Base-by-base conservation (phyloP, 2,113 vertebrate genomes). In the Nannospalax galili region DNA sequence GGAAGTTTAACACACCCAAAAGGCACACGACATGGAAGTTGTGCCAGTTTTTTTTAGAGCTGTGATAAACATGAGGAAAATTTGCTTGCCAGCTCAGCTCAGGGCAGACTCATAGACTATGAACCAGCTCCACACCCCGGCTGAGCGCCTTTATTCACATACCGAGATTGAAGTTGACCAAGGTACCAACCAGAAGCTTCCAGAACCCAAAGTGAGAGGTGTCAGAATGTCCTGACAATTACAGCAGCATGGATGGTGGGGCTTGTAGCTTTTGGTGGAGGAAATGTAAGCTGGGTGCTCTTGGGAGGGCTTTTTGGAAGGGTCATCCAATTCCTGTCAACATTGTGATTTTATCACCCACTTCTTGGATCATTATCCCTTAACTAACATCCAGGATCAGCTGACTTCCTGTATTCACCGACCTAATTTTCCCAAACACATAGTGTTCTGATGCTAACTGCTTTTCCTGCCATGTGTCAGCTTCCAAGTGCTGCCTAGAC, bases 231-330 rank as follows among this genome's bases (percentile, higher is more conserved):
- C 42, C 52, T 22, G 30, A 62, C 62, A 42, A 7, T 64, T 52
- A 12, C 10, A 30, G 87, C 78, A 24, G 26, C 24, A 6, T 14
- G 40, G n/a, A 37, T 19, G n/a, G 62, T 67, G 48, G 74, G 11
- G 19, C 90, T 90, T 88, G 88, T 93, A 62, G 94, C 52, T 95
- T 72, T 92, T 91, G 93, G n/a, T 90, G 73, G 72, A 93, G 92
- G 60, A 42, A 84, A 64, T 77, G 26, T 16, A 58, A 80, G 75
- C 64, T 88, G 28, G 82, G 62, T 14, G 10, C 10, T 3, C 37
- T 74, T 74, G 89, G 93, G 89, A 92, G 94, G 93, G 75, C 86
- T 81, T 56, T 92, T 91, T 96, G 92, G 78, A 85, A 73, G 62
- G 16, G 12, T 56, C 20, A 20, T 14, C 52, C 82, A 42, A 7